Conservation (phyloP, 2,888 invertebrate species). For the Dasysyrphus albostriatus region DNA sequence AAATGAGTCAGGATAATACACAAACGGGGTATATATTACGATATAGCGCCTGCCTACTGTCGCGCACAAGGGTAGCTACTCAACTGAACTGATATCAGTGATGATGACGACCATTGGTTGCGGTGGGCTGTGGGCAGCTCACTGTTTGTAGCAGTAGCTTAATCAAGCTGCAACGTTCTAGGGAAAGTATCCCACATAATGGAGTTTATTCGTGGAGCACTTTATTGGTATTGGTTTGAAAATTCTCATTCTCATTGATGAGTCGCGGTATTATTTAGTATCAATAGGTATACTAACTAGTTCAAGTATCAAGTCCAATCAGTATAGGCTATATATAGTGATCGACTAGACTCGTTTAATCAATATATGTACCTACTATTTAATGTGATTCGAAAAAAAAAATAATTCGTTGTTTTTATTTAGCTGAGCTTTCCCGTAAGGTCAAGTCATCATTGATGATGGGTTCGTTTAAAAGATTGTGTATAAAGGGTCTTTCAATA, state of each 20-base stretch:
- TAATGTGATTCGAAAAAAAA: background rate
- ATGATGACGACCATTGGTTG: conserved; percentile 41
- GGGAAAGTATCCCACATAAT: conserved; percentile 45
- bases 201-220: conserved; percentile 56
- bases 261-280: background rate
- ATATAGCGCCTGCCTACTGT: conserved; percentile 29
- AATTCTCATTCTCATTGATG: conserved; percentile 38
- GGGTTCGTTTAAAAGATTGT: background rate
- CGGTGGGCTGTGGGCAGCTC: conserved; percentile 26
- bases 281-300: conserved; percentile 7
- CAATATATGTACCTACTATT: conserved; percentile 43
- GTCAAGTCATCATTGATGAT: background rate
- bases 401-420: conserved; percentile 11
- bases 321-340: background rate
- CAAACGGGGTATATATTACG: conserved; percentile 1
- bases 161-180: conserved; percentile 15
- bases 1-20: conserved; percentile 25
- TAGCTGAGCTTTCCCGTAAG: background rate
- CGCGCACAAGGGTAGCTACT: conserved; percentile 65
- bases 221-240: conserved; percentile 47
- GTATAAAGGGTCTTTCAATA: no score
- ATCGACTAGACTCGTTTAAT: conserved; percentile 36
- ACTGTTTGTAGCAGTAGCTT: background rate
- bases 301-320: conserved; percentile 25
- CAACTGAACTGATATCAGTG: conserved; percentile 51